These are phyloP conservation scores for Diacarnus erythraeanus DNA, from an alignment of 37 sponge, comb jelly and placozoan species.

Conservation along the genomic window DNA sequence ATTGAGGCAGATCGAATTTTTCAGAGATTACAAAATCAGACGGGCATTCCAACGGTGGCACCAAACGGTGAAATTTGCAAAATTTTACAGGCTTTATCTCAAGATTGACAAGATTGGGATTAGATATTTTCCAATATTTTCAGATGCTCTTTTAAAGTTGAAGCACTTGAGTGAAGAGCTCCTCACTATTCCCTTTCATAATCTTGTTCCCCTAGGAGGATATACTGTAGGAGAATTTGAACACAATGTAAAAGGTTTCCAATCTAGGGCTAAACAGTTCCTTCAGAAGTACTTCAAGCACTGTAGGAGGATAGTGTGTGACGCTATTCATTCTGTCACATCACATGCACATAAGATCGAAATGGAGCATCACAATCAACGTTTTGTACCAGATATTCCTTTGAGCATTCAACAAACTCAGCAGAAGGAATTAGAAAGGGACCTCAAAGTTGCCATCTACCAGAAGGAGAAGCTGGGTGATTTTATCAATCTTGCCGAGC, in stretches of 20 bases:
- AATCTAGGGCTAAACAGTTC: constrained; percentile 5
- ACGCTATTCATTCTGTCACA: not conserved
- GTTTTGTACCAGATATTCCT: constrained; percentile 67
- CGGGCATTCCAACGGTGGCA: constrained; percentile 66
- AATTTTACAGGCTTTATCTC: constrained; percentile 19
- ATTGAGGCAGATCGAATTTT: constrained; percentile 56
- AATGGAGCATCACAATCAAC: constrained; percentile 27
- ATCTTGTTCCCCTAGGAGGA: constrained; percentile 15
- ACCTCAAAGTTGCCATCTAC: constrained; percentile 26
- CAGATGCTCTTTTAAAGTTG: constrained; percentile 37
- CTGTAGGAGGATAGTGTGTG: constrained; percentile 38
- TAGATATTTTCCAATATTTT: constrained; percentile 44
- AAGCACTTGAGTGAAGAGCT: constrained; percentile 51
- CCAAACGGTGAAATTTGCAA: constrained; percentile 23
- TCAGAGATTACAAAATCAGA: constrained; percentile 44
- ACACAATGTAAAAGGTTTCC: not conserved
- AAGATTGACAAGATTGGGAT: constrained; percentile 6
- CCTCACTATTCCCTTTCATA: constrained; percentile 30
- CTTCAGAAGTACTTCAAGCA: constrained; percentile 63
- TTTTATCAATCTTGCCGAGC: constrained; percentile 44
- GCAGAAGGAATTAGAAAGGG: constrained; percentile 22
- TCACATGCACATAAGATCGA: constrained; percentile 27
- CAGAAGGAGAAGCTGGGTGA: constrained; percentile 25
- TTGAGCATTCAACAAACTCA: constrained; percentile 57
- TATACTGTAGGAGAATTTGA: constrained; percentile 20